phyloP scores from a whole-genome alignment of 2,888 invertebrate genomes.

The Philereme vetulata region DNA sequence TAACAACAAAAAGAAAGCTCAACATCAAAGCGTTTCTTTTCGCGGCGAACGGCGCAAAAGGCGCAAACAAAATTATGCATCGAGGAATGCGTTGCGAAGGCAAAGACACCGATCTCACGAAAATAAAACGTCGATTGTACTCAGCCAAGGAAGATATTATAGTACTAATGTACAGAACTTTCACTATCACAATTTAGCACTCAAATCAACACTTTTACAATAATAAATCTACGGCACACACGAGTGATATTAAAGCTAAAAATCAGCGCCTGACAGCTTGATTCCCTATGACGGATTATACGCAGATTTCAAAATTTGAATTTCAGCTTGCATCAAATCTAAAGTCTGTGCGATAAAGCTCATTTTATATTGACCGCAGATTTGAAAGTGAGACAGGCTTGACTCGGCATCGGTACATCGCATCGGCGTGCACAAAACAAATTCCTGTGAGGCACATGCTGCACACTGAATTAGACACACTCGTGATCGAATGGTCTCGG shows the following conservation, averaged over 20 bases:
- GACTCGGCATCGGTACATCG: slow-evolving; percentile 48
- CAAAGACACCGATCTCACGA: slow-evolving; percentile 68
- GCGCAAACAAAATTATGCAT: slow-evolving; percentile 64
- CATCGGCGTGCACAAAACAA: slow-evolving; percentile 70
- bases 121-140: slow-evolving; percentile 76
- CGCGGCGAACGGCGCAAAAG: slow-evolving; percentile 56
- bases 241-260: no score
- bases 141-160: slow-evolving; percentile 32
- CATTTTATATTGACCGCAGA: slow-evolving; percentile 1
- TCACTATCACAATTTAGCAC: not conserved
- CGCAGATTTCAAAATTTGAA: not conserved
- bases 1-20: slow-evolving; percentile 37
- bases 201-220: not conserved
- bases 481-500: slow-evolving; percentile 69
- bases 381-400: slow-evolving; percentile 19
- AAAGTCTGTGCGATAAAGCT: slow-evolving; percentile 3
- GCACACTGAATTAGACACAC: slow-evolving; percentile 79
- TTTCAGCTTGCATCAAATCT: not conserved
- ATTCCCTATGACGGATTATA: not conserved
- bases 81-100: slow-evolving; percentile 63
- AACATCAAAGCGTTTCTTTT: slow-evolving; percentile 62
- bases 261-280: not conserved
- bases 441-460: slow-evolving; percentile 76
- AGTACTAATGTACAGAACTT: slow-evolving; percentile 4
- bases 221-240: no score